Conservation (phyloP, 1,140 invertebrate species). For the Pogonomyrmex barbatus region DNA sequence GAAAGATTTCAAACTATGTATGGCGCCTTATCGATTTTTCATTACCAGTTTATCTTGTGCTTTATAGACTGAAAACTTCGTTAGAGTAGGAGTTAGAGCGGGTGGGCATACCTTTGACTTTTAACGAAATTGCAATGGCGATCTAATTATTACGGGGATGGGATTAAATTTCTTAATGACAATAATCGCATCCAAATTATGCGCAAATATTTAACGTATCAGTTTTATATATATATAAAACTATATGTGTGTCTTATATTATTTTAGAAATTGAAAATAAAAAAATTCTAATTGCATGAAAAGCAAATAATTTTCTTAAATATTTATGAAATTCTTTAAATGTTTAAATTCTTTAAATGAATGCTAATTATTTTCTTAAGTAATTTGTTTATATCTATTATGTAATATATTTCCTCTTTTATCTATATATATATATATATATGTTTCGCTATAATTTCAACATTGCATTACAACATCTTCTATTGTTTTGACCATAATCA, state of each 20-base stretch:
- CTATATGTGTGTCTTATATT: background rate
- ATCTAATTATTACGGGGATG: constrained; percentile 53
- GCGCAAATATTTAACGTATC: constrained; percentile 16
- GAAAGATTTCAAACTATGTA: constrained; percentile 60
- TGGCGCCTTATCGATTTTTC: constrained; percentile 54
- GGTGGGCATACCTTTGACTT: constrained; percentile 55
- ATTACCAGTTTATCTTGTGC: constrained; percentile 57
- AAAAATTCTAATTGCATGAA: background rate
- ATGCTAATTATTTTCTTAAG: background rate
- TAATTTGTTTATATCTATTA: background rate
- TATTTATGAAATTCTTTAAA: background rate
- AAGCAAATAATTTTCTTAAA: background rate
- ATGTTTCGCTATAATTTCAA: background rate
- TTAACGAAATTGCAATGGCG: constrained; percentile 56
- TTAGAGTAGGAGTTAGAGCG: constrained; percentile 46
- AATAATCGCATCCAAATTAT: constrained; percentile 38
- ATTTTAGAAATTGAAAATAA: background rate
- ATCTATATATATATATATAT: background rate
- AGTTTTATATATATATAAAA: background rate
- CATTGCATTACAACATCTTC: background rate
- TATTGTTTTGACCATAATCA: background rate
- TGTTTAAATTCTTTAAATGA: background rate
- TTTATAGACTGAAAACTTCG: constrained; percentile 61
- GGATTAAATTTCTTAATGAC: constrained; percentile 59
- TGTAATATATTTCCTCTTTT: background rate